phyloP scores from a whole-genome alignment of 2,113 vertebrate genomes.

The Zosterops lateralis region DNA sequence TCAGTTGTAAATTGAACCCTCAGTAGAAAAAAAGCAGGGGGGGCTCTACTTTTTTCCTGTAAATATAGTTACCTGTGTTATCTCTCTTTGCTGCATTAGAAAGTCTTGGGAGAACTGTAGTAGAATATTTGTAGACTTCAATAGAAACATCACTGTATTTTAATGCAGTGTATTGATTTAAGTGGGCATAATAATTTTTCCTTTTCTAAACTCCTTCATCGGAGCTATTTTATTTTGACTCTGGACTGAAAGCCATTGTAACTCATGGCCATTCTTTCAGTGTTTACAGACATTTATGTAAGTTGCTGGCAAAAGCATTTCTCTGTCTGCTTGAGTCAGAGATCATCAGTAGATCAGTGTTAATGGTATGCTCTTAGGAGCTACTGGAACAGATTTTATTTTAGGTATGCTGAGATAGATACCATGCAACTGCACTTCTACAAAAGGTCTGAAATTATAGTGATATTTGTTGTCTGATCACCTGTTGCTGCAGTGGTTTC shows the following conservation, averaged over 20 bases:
- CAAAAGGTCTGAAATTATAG: not conserved
- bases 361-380: not conserved
- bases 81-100: not conserved
- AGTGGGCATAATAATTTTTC: not conserved
- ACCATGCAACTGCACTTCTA: not conserved
- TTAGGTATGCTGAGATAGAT: not conserved
- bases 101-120: not conserved
- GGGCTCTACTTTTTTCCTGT: not conserved
- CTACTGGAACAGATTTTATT: not conserved
- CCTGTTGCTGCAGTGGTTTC: not conserved
- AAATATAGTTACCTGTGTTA: not conserved
- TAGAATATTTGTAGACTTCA: not conserved
- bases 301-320: not conserved
- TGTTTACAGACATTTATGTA: not conserved
- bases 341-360: not conserved
- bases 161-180: not conserved
- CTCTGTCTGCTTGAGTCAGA: not conserved
- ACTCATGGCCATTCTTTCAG: not conserved
- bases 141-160: not conserved
- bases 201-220: not conserved
- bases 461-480: not conserved
- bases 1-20: not conserved
- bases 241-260: not conserved
- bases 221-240: not conserved
- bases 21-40: not conserved